These are phyloP conservation scores for Vandiemenella viatica DNA, from an alignment of 2,888 invertebrate species.

Conservation along the genomic window DNA sequence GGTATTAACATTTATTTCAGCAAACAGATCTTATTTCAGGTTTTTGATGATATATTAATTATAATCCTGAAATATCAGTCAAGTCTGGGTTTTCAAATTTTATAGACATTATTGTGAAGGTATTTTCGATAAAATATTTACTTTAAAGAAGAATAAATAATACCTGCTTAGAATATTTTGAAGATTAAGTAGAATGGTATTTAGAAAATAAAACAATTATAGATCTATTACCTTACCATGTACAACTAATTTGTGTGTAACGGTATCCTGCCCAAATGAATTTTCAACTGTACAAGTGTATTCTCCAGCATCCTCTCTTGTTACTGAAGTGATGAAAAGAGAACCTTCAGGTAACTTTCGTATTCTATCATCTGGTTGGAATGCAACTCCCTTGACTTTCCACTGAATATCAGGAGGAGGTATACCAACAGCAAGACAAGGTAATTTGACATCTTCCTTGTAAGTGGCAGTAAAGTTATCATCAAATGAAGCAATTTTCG, in stretches of 20 bases:
- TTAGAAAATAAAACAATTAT: no score
- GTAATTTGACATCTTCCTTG: constrained; percentile 80
- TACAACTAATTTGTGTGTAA: constrained; percentile 77
- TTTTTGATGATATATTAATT: no score
- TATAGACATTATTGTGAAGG: no score
- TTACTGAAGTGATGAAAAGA: constrained; percentile 75
- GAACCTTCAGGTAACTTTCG: constrained; percentile 80
- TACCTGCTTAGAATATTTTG: no score
- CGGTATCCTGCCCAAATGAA: constrained; percentile 80
- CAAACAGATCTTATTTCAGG: no score
- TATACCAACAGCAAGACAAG: constrained; percentile 82
- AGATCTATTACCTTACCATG: no score
- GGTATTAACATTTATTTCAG: no score
- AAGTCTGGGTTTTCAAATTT: no score
- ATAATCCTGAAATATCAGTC: no score
- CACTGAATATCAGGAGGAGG: constrained; percentile 80
- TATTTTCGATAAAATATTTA: no score
- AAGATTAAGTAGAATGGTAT: no score
- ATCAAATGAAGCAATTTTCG: constrained; percentile 89
- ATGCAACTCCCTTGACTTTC: constrained; percentile 69
- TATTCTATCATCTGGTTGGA: constrained; percentile 67
- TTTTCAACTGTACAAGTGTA: constrained; percentile 89
- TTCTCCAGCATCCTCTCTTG: constrained; percentile 81
- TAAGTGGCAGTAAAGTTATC: constrained; percentile 83
- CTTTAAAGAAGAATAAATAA: no score